Conservation (phyloP, 2,888 invertebrate species). For the Cephus pulcher region DNA sequence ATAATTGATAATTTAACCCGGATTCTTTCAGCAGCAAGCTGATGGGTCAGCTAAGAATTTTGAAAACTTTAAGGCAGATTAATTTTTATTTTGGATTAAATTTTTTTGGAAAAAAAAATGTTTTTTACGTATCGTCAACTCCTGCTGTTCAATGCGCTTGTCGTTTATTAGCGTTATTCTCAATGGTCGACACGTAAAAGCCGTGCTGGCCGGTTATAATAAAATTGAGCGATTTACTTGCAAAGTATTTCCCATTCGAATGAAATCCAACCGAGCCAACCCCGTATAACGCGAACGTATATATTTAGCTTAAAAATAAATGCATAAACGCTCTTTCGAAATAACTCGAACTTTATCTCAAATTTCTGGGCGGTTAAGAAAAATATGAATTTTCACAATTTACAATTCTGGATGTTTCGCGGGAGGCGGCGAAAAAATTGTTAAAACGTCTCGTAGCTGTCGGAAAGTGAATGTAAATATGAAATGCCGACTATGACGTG, state of each 20-base stretch:
- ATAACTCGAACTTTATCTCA: neutral
- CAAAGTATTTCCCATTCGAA: neutral
- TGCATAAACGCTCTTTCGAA: too few species aligned
- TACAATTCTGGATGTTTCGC: neutral
- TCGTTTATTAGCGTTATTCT: too few species aligned
- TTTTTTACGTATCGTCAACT: too few species aligned
- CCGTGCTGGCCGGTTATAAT: too few species aligned
- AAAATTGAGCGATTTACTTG: neutral
- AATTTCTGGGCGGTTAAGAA: neutral
- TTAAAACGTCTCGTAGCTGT: too few species aligned
- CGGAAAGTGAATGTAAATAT: neutral
- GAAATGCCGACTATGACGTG: neutral
- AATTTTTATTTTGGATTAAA: neutral
- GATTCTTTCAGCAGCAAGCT: neutral
- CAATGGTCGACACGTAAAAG: too few species aligned
- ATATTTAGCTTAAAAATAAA: too few species aligned
- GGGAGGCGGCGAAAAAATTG: too few species aligned
- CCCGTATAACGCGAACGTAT: too few species aligned
- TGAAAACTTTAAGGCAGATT: too few species aligned
- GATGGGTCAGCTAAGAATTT: too few species aligned
- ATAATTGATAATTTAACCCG: neutral
- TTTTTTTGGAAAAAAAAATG: neutral
- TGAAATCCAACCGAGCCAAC: neutral
- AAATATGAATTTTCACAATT: neutral
- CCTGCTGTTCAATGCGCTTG: too few species aligned